Conservation (phyloP, 2,797 vertebrate species). For the Mormyrus proboscirostris region DNA sequence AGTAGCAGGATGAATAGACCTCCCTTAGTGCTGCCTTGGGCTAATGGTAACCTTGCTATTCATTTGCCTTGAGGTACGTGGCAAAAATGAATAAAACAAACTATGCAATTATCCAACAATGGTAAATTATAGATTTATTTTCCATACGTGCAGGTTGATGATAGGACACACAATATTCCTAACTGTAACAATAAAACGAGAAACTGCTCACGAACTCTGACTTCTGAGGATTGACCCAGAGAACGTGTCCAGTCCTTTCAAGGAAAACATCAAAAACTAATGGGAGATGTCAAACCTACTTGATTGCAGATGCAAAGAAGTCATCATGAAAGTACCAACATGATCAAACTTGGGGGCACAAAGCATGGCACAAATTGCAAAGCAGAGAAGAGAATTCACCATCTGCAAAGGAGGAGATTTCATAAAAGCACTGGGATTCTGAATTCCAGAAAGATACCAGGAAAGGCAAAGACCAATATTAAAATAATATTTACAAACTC, state of each 20-base stretch:
- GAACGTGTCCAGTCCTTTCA: background rate
- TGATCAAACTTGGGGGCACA: background rate
- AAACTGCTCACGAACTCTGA: background rate
- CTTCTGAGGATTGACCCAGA: background rate
- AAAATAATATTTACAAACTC: background rate
- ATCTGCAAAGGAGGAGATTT: background rate
- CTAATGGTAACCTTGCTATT: slow-evolving; percentile 42
- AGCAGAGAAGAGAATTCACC: background rate
- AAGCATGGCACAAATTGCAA: background rate
- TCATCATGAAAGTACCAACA: background rate
- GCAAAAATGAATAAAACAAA: slow-evolving; percentile 15
- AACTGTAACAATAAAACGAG: background rate
- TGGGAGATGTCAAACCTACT: background rate
- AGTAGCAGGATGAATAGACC: slow-evolving; percentile 26
- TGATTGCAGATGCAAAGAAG: background rate
- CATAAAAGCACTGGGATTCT: background rate
- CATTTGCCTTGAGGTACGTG: slow-evolving; percentile 41
- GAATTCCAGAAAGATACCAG: background rate
- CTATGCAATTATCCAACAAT: background rate
- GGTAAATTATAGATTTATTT: background rate
- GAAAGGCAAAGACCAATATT: background rate
- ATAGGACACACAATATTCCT: background rate
- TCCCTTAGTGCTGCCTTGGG: slow-evolving; percentile 34
- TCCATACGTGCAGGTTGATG: background rate
- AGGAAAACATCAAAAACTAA: background rate